Conservation (phyloP, 30 jellyfish, hydroid and myxozoan species). For the Hydractinia symbiolongicarpus region DNA sequence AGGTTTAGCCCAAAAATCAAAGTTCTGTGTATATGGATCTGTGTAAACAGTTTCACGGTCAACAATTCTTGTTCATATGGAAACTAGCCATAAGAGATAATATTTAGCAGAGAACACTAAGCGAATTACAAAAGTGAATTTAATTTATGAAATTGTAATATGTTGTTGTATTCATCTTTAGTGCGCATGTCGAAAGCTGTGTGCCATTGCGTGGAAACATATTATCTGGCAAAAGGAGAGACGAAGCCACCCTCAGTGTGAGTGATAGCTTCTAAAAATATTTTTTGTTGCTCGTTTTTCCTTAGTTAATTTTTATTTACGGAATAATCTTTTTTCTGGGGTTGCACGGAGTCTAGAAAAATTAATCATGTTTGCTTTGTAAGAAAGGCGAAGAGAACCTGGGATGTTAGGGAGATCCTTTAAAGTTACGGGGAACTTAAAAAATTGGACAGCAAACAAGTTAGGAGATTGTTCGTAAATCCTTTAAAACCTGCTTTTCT, state of each 20-base stretch:
- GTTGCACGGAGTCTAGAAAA: too few species aligned
- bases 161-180: neutral
- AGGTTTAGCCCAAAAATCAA: too few species aligned
- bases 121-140: neutral
- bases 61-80: too few species aligned
- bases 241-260: conserved; percentile 59
- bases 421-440: too few species aligned
- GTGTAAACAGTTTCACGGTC: too few species aligned
- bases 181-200: conserved; percentile 58
- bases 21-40: too few species aligned
- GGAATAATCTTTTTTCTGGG: neutral
- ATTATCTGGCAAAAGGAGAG: conserved; percentile 42
- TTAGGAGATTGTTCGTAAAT: too few species aligned
- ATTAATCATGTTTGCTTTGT: too few species aligned
- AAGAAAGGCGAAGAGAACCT: too few species aligned
- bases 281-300: neutral
- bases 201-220: conserved; percentile 55
- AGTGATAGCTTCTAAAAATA: neutral
- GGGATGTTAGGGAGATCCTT: too few species aligned
- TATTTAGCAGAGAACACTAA: neutral
- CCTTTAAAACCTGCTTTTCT: too few species aligned
- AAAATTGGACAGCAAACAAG: too few species aligned
- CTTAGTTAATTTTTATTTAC: neutral
- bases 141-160: neutral
- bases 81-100: neutral